Conservation (phyloP, 2,797 vertebrate species). For the Coregonus suidteri region DNA sequence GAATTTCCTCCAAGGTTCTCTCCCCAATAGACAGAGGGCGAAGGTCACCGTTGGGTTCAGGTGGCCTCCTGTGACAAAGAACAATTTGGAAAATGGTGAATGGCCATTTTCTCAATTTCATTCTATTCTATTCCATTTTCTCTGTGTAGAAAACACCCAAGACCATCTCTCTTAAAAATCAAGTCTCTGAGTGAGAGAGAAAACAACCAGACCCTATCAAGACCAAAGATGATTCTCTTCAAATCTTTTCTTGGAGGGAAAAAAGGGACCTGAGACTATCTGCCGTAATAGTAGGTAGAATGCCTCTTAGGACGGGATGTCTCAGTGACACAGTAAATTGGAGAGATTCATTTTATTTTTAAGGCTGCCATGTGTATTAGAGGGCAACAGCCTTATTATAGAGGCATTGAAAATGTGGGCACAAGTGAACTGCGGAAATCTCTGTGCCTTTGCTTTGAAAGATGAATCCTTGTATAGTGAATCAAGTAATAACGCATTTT, state of each 20-base stretch:
- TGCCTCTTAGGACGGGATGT: slow-evolving; percentile 48
- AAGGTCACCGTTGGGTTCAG: slow-evolving; percentile 97
- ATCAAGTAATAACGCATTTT: slow-evolving; percentile 28
- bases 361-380: slow-evolving; percentile 50
- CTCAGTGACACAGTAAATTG: slow-evolving; percentile 61
- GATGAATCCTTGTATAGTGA: slow-evolving; percentile 34
- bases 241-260: not conserved
- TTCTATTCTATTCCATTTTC: not conserved
- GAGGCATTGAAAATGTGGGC: slow-evolving; percentile 47
- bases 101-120: too few relatives aligned
- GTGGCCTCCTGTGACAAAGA: slow-evolving; percentile 83
- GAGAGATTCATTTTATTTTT: slow-evolving; percentile 59
- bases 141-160: not conserved
- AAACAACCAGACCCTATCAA: not conserved
- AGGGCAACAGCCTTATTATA: slow-evolving; percentile 61
- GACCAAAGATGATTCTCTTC: not conserved
- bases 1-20: slow-evolving; percentile 93
- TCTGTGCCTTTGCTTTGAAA: slow-evolving; percentile 49
- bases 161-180: not conserved
- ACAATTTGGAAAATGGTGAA: slow-evolving; percentile 16
- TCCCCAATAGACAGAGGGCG: slow-evolving; percentile 89
- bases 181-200: not conserved
- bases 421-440: slow-evolving; percentile 40
- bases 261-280: not conserved
- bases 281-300: slow-evolving; percentile 36